A percentile compares a stretch with the other conserved stretches of the same genome.
Conservation (phyloP, 2,888 invertebrate species). For the Stenodera caucasica region DNA sequence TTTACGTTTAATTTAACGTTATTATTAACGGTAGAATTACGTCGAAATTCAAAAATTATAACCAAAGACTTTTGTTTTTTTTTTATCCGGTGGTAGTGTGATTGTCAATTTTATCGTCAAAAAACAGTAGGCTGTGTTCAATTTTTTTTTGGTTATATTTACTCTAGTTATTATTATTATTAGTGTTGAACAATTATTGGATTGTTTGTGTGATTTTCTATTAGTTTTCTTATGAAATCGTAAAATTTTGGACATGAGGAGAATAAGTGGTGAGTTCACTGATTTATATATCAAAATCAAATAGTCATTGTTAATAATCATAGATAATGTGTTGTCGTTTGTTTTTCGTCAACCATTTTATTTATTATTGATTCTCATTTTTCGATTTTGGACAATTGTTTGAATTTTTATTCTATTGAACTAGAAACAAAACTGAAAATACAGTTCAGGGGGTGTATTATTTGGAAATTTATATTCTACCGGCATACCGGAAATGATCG, state of each 20-base stretch:
- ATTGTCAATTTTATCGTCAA: background rate
- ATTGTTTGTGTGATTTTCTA: slow-evolving; percentile 11
- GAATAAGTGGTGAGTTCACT: slow-evolving; percentile 26
- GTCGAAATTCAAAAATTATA: background rate
- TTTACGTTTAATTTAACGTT: background rate
- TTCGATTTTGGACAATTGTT: background rate
- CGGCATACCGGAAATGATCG: slow-evolving; percentile 21
- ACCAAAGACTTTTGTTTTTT: background rate
- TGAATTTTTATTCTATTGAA: background rate
- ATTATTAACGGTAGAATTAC: background rate
- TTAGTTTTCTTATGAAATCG: slow-evolving; percentile 9
- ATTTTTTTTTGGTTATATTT: background rate
- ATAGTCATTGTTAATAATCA: too few species aligned
- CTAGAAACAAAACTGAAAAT: too few species aligned
- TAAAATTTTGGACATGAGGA: slow-evolving; percentile 24
- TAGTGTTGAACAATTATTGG: background rate
- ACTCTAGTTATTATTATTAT: background rate
- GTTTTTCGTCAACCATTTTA: too few species aligned
- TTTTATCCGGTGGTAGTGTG: background rate
- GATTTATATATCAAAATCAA: background rate
- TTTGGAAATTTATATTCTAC: slow-evolving; percentile 13
- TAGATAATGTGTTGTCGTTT: too few species aligned
- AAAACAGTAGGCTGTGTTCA: background rate
- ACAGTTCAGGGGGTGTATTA: background rate
- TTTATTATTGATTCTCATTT: too few species aligned